Percentiles rank a stretch among this genome's conserved stretches.
These are phyloP conservation scores for Eurypyga helias DNA, from an alignment of 2,113 vertebrate genomes.

Conservation along the genomic window DNA sequence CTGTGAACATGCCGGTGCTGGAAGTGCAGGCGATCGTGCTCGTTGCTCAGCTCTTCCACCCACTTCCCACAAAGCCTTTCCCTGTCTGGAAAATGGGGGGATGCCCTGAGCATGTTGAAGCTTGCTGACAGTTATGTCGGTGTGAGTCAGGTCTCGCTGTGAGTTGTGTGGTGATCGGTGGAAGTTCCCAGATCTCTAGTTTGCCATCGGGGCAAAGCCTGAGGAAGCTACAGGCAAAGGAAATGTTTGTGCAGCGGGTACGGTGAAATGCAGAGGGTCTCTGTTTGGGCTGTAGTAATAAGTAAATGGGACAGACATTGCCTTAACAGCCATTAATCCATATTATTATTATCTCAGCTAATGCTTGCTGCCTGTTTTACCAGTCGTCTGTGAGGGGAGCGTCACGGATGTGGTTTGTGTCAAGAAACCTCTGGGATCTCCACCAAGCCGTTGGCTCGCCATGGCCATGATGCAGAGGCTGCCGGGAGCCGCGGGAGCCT, in stretches of 20 bases:
- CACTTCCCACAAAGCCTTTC: background rate
- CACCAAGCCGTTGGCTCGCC: rapidly evolving
- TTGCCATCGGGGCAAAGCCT: background rate
- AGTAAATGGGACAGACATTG: background rate
- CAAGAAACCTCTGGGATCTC: background rate
- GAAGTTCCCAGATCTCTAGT: background rate
- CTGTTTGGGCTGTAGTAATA: background rate
- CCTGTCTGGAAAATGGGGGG: background rate
- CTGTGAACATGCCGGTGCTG: background rate
- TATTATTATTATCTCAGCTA: too few relatives aligned
- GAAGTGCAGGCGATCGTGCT: rapidly evolving
- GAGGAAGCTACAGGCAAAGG: background rate
- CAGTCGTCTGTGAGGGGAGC: background rate
- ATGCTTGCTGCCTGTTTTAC: too few relatives aligned
- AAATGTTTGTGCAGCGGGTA: too few relatives aligned
- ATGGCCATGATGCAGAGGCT: background rate
- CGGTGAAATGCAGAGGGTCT: too few relatives aligned
- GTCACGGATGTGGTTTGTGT: background rate
- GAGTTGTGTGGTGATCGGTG: background rate
- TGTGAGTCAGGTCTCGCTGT: background rate
- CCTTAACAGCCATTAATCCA: rapidly evolving
- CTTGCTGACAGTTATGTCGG: background rate
- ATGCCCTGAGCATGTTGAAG: rapidly evolving
- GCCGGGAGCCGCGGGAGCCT: rapidly evolving
- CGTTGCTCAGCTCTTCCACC: background rate